Conservation (phyloP, 2,888 invertebrate genomes). For the Erebia epiphron region DNA sequence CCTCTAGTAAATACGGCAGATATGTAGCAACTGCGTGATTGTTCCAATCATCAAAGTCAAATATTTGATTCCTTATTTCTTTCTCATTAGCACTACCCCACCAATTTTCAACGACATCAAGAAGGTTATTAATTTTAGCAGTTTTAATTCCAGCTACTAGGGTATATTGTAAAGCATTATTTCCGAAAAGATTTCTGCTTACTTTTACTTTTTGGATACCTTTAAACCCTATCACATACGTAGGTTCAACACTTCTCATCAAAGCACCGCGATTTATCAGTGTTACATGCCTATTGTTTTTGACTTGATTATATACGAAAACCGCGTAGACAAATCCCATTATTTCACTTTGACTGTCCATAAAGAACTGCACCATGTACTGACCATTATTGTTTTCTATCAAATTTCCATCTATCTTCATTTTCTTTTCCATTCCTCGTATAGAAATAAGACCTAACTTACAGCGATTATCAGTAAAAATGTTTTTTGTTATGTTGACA, state of each 20-base stretch:
- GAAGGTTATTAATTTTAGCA: slow-evolving; percentile 91
- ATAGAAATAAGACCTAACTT: slow-evolving; percentile 90
- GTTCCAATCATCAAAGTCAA: slow-evolving; percentile 99
- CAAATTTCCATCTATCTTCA: slow-evolving; percentile 91
- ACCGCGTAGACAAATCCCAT: slow-evolving; percentile 91
- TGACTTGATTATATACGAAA: slow-evolving; percentile 90
- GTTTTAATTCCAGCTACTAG: slow-evolving; percentile 95
- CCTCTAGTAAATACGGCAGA: slow-evolving; percentile 92
- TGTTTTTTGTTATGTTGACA: slow-evolving; percentile 93
- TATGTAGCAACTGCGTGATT: slow-evolving; percentile 97
- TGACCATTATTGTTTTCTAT: slow-evolving; percentile 91
- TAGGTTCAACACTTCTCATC: slow-evolving; percentile 81
- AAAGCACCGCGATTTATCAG: slow-evolving; percentile 62
- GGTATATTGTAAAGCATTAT: slow-evolving; percentile 93
- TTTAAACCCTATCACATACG: slow-evolving; percentile 94
- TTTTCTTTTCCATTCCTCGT: slow-evolving; percentile 98
- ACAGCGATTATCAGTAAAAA: slow-evolving; percentile 93
- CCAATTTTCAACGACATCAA: slow-evolving; percentile 97
- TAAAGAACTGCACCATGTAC: slow-evolving; percentile 93
- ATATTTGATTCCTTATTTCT: slow-evolving; percentile 91
- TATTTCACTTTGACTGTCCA: slow-evolving; percentile 96
- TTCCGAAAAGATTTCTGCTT: slow-evolving; percentile 93
- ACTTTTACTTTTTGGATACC: slow-evolving; percentile 97
- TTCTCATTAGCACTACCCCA: slow-evolving; percentile 93
- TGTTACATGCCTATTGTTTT: slow-evolving; percentile 84